Base-by-base conservation (phyloP, 2,113 vertebrate species). In the Falcunculus frontatus region DNA sequence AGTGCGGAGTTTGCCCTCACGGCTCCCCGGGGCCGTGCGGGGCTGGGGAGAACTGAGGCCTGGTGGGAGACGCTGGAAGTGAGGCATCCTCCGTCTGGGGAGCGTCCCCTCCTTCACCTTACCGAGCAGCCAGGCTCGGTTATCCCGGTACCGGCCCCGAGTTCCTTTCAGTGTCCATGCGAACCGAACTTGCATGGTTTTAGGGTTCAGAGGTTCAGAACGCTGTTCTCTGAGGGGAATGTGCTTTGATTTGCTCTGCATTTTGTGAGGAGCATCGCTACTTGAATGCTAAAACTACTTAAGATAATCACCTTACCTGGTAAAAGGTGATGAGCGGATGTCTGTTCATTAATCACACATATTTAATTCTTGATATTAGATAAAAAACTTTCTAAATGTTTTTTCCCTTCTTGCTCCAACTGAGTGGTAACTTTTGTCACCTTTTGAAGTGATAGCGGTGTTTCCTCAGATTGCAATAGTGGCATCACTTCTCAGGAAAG, bases 41-140 rank as follows among this genome's bases (percentile, higher is more conserved):
- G 67, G 11, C 68, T 19, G 46, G 2, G 16, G 7, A 25, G 46
- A 41, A 8, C 87, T 1, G 49, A 4, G 84, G 64, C 69, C 78
- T 32, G 2, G 7, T 5, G 60, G 26, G 47, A 12, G 25, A 1
- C 2, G 7, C 62, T 65, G 75, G 4, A 4, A 41, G 33, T 2
- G 50, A 49, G 57, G 42, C 56, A 0, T 20, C 26, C 13, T 18
- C n/a, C 9, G 1, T 7, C 16, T 37, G 44, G 10, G 16, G 6
- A 5, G 64, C 4, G 23, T 32, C 7, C 17, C 3, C 4, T 62
- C 12, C 2, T 11, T 29, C 29, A 5, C 14, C 18, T n/a, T 4
- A 3, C 1, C 5, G 16, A n/a, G 39, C n/a, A 3, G 21, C 17
- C 10, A 0, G 6, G 25, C 35, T 26, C 4, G 3, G 4, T n/a